A percentile compares a stretch with the other conserved stretches of the same genome.
These are phyloP conservation scores for Aviceda leuphotes DNA, from an alignment of 2,797 vertebrate genomes.

Conservation along the genomic window DNA sequence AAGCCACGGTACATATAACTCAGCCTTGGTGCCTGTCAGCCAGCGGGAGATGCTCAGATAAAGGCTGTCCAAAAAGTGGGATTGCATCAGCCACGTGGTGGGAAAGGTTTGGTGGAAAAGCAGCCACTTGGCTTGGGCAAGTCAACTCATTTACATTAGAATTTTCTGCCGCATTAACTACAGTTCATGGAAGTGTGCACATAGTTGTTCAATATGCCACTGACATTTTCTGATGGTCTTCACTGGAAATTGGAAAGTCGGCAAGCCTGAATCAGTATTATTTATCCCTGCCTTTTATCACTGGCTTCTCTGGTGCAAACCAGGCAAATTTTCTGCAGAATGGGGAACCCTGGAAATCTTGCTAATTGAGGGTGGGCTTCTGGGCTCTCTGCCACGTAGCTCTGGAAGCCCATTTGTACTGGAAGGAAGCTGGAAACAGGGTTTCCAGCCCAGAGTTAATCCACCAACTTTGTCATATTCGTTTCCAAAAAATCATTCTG, in stretches of 20 bases:
- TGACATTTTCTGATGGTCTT: not conserved
- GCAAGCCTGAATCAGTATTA: not conserved
- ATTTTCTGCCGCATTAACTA: not conserved
- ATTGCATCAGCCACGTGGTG: not conserved
- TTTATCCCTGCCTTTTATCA: not conserved
- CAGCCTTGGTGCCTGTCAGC: not conserved
- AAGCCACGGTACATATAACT: not conserved
- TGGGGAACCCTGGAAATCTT: not conserved
- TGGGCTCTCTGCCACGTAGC: not conserved
- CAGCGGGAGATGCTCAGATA: not conserved
- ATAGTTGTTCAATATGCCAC: not conserved
- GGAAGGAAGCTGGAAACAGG: not conserved
- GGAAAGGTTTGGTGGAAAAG: not conserved
- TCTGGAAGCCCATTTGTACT: not conserved
- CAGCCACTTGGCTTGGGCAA: not conserved
- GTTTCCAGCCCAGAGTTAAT: not conserved
- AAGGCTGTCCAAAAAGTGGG: not conserved
- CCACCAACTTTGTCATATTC: not conserved
- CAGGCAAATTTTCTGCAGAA: not conserved
- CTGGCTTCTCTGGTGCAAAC: not conserved
- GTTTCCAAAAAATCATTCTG: not conserved
- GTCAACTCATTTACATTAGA: fast-evolving
- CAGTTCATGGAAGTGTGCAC: not conserved
- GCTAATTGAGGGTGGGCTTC: not conserved
- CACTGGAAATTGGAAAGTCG: not conserved